A percentile compares a stretch with the other conserved stretches of the same genome.
Conservation (phyloP, 1,140 invertebrate species). For the Zaprionus nigranus region DNA sequence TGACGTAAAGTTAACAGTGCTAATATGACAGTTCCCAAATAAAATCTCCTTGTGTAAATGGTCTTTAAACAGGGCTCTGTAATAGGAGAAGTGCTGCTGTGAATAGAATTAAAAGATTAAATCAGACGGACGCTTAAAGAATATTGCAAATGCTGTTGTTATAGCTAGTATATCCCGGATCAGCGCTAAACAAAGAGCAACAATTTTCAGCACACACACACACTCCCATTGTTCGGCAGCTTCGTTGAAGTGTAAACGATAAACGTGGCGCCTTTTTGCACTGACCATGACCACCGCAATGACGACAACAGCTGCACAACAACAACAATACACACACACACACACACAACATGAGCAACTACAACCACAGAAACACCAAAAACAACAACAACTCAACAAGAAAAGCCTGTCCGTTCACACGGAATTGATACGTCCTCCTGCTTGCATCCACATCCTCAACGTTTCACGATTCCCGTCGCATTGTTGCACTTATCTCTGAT, state of each 20-base stretch:
- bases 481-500: constrained; percentile 75
- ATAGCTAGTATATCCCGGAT: not conserved
- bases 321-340: not conserved
- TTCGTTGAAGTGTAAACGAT: constrained; percentile 69
- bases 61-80: not conserved
- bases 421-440: constrained; percentile 76
- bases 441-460: constrained; percentile 23
- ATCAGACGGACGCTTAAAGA: not conserved
- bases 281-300: constrained; percentile 50
- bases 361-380: constrained; percentile 21
- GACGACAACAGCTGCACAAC: constrained; percentile 11
- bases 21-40: too few species aligned
- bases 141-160: not conserved
- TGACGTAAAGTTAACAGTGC: too few species aligned
- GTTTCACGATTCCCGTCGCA: constrained; percentile 22
- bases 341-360: not conserved
- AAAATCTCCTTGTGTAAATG: too few species aligned
- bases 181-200: constrained; percentile 15
- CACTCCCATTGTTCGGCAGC: constrained; percentile 20
- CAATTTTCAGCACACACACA: constrained; percentile 1
- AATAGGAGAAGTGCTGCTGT: not conserved
- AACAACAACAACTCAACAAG: constrained; percentile 56
- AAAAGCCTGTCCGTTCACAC: constrained; percentile 64
- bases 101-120: not conserved
- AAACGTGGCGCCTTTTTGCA: constrained; percentile 44